A percentile compares a stretch with the other conserved stretches of the same genome.
Evolutionary conservation across 2,888 invertebrate genomes (phyloP).

Genomic region (Pammene aurita): DNA sequence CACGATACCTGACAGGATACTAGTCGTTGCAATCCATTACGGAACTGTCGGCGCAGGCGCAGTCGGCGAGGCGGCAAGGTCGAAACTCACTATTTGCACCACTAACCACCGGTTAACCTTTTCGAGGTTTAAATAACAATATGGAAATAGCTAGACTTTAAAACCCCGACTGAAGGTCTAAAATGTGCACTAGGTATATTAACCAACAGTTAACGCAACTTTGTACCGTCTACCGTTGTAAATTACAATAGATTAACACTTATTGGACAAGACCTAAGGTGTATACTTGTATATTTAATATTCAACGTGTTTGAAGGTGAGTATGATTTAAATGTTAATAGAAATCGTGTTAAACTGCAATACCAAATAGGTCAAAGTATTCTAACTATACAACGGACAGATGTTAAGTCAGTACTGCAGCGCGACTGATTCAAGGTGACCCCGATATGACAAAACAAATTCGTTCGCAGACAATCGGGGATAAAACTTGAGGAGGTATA

Average conservation of each 20-base stretch:
- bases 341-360: slow-evolving; percentile 49
- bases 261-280: slow-evolving; percentile 23
- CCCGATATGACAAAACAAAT: slow-evolving; percentile 58
- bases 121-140: slow-evolving; percentile 44
- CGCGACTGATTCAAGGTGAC: slow-evolving; percentile 69
- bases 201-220: slow-evolving; percentile 5
- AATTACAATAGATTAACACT: slow-evolving; percentile 22
- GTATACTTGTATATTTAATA: background rate
- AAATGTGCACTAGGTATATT: background rate
- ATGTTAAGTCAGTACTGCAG: slow-evolving; percentile 49
- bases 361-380: slow-evolving; percentile 55
- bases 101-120: slow-evolving; percentile 49
- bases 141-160: slow-evolving; percentile 50
- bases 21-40: slow-evolving; percentile 70
- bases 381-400: slow-evolving; percentile 47
- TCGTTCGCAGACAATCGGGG: slow-evolving; percentile 55
- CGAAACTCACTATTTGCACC: slow-evolving; percentile 63
- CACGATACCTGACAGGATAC: slow-evolving; percentile 64
- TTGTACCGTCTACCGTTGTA: slow-evolving; percentile 19
- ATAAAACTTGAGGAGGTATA: slow-evolving; percentile 25
- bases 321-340: slow-evolving; percentile 53
- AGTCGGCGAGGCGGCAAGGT: slow-evolving; percentile 73
- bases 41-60: slow-evolving; percentile 68
- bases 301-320: slow-evolving; percentile 28
- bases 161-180: slow-evolving; percentile 54